Percentiles rank a stretch among this genome's conserved stretches.
Evolutionary conservation across 2,888 invertebrate genomes (phyloP).

Genomic region (Hipparchia sbordonii): DNA sequence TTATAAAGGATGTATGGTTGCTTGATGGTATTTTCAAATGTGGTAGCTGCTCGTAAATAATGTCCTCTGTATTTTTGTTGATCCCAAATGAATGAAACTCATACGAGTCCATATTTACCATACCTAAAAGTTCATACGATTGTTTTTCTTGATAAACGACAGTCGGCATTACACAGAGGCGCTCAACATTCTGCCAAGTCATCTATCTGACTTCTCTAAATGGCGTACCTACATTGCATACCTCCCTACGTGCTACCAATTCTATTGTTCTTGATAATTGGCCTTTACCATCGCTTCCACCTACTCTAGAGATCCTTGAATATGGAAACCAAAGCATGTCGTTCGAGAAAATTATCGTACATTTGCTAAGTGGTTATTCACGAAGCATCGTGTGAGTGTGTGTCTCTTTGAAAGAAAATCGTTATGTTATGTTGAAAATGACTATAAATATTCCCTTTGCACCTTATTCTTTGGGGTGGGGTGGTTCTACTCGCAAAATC

Average conservation of each 20-base stretch:
- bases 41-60: no score
- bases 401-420: not conserved
- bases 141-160: not conserved
- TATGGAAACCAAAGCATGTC: not conserved
- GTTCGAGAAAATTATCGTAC: conserved; percentile 6
- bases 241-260: conserved; percentile 34
- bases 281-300: conserved; percentile 47
- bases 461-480: no score
- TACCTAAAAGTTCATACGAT: not conserved
- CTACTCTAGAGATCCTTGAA: conserved; percentile 1
- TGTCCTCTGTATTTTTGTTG: no score
- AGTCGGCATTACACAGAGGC: not conserved
- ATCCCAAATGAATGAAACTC: no score
- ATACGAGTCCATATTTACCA: no score
- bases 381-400: not conserved
- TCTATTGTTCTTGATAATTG: conserved; percentile 63
- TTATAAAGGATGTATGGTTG: no score
- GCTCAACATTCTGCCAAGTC: conserved; percentile 7
- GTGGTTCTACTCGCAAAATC: no score
- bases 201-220: conserved; percentile 3
- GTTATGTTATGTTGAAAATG: no score
- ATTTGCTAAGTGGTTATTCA: conserved; percentile 11
- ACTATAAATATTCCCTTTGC: no score
- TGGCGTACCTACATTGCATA: not conserved
- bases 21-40: no score